Evolutionary conservation across 2,113 vertebrate genomes (phyloP), one percentile per base, ranked within the genome.

Genomic region (Nerophis ophidion): DNA sequence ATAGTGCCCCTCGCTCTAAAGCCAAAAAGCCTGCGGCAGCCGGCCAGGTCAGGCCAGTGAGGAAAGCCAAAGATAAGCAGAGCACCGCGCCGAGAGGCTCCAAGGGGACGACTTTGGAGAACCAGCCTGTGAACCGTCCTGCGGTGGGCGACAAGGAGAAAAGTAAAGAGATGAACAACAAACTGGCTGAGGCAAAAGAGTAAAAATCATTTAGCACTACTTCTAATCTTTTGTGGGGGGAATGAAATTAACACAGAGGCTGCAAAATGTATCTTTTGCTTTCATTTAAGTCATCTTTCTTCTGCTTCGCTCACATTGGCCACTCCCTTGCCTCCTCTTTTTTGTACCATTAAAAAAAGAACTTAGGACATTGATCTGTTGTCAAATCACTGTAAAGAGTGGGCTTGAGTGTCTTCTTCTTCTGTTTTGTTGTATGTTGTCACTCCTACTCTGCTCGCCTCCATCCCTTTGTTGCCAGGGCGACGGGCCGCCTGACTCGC

Each of bases 101-200:
- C 81, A 98, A 94, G 90, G 98, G 96, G 90, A 93, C 92, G 75
- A 80, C 83, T 36, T 87, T 85, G 0, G 72, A 92, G 4, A 94
- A 91, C 83, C 85, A 89, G 77, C 68, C 86, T 1, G 77, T 90
- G 38, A 62, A 86, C 72, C 92, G 79, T 44, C 88, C 93, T 1
- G 91, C 92, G 14, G 91, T 77, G 74, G 89, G 79, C 75, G 86
- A 84, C 87, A 95, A 95, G 92, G 95, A 98, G 93, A 96, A 94
- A 90, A 96, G 94, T 87, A 95, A 96, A 93, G 95, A 98, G 95
- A 96, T 96, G 88, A 99, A 98, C 94, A 99, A 99, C 95, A 99
- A 98, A 94, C 92, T 99, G 93, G 97, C 97, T 89, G 97, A 99
- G 89, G 97, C 97, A 61, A 99, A 99, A 97, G 96, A 99, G 94